These are phyloP conservation scores for Sanderia malayensis DNA, from an alignment of 30 jellyfish, hydroid and myxozoan genomes.

Conservation along the genomic window DNA sequence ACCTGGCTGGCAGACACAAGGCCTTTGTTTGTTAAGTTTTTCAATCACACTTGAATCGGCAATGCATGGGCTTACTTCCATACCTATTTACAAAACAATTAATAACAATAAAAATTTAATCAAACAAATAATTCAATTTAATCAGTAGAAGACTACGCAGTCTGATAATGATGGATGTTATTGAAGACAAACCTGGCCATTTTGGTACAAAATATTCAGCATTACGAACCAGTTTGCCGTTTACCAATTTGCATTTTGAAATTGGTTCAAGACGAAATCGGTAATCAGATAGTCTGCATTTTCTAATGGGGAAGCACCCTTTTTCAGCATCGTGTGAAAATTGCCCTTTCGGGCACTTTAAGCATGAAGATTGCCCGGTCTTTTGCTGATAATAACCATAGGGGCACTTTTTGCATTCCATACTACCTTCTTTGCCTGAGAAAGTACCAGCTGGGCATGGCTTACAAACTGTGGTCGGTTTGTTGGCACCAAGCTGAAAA, in stretches of 20 bases:
- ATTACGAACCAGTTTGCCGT: conserved; percentile 41
- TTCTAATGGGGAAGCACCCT: conserved; percentile 48
- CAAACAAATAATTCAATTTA: too few relatives aligned
- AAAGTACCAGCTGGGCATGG: conserved; percentile 88
- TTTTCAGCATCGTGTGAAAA: conserved; percentile 82
- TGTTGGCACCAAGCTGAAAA: conserved; percentile 58
- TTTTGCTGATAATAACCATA: conserved; percentile 73
- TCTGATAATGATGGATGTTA: too few relatives aligned
- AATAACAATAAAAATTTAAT: too few relatives aligned
- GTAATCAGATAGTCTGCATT: conserved; percentile 61
- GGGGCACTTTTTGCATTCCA: conserved; percentile 73
- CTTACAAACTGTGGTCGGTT: conserved; percentile 34
- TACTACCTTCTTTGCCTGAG: conserved; percentile 59
- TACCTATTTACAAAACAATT: conserved; percentile 7
- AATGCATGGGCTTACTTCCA: conserved; percentile 39
- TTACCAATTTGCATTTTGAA: conserved; percentile 46
- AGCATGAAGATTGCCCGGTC: conserved; percentile 73
- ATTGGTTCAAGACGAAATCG: conserved; percentile 63
- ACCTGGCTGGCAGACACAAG: conserved; percentile 82
- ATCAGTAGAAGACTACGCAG: too few relatives aligned
- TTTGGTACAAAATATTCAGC: conserved; percentile 35
- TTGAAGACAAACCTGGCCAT: conserved; percentile 92
- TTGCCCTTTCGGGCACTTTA: conserved; percentile 46
- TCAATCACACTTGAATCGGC: background rate
- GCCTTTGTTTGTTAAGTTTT: background rate